These are phyloP conservation scores for Scortum barcoo DNA, from an alignment of 2,113 vertebrate genomes.

Conservation along the genomic window DNA sequence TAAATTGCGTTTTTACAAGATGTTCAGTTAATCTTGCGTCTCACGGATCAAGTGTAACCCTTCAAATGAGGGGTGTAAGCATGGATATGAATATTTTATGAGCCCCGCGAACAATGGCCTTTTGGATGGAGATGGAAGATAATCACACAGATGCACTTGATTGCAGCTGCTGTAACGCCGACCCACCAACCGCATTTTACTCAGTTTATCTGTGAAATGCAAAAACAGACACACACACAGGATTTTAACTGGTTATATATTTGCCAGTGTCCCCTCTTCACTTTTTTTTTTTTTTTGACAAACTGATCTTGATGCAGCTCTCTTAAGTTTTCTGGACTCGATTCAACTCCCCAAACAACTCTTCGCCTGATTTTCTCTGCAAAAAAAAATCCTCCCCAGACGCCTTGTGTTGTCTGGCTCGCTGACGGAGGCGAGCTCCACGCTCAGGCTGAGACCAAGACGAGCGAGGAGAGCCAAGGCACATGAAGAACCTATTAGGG, in stretches of 20 bases:
- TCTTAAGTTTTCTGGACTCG: slow-evolving; percentile 3
- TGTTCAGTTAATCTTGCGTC: slow-evolving; percentile 45
- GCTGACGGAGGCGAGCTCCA: slow-evolving; percentile 18
- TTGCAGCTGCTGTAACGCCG: slow-evolving; percentile 57
- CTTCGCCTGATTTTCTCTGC: slow-evolving; percentile 31
- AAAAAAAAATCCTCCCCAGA: slow-evolving; percentile 49
- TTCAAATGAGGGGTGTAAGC: slow-evolving; percentile 47
- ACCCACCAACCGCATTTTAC: slow-evolving; percentile 2
- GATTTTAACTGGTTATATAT: background rate
- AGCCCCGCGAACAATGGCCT: slow-evolving; percentile 57
- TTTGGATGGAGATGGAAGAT: slow-evolving; percentile 54
- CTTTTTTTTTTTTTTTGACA: background rate
- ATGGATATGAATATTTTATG: slow-evolving; percentile 74
- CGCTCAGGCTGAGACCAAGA: slow-evolving; percentile 63
- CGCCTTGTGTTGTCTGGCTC: slow-evolving; percentile 57
- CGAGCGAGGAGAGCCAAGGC: slow-evolving; percentile 73
- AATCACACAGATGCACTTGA: slow-evolving; percentile 62
- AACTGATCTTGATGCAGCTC: slow-evolving; percentile 16
- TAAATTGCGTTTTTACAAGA: slow-evolving; percentile 50
- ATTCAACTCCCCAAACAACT: slow-evolving; percentile 6
- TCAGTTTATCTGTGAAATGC: background rate
- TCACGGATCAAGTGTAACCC: slow-evolving; percentile 40
- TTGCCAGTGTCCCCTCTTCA: background rate
- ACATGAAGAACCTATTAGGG: slow-evolving; percentile 88
- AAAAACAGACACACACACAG: background rate